Evolutionary conservation across 2,888 invertebrate genomes (phyloP).

Genomic region (Perizoma affinitatum): DNA sequence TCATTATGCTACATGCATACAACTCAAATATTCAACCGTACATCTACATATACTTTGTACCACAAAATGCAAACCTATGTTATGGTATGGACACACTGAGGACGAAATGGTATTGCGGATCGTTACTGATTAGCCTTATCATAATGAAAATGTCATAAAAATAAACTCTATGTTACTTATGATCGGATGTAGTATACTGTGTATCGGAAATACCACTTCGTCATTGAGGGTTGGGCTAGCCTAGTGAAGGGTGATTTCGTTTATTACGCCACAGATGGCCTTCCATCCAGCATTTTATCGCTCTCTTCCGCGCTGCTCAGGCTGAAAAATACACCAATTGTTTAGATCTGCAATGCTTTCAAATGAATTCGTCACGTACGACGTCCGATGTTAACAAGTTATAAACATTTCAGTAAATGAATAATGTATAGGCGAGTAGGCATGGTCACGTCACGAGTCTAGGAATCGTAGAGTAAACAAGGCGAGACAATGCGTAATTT

Average conservation of each 20-base stretch:
- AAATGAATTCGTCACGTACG: slow-evolving; percentile 24
- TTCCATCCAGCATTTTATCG: slow-evolving; percentile 89
- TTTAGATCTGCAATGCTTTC: background rate
- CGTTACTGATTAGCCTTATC: slow-evolving; percentile 39
- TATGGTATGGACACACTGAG: slow-evolving; percentile 63
- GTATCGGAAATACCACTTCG: slow-evolving; percentile 53
- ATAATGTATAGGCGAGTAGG: slow-evolving; percentile 20
- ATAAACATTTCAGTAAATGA: slow-evolving; percentile 11
- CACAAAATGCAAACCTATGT: slow-evolving; percentile 68
- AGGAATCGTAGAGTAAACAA: slow-evolving; percentile 53
- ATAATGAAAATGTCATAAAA: slow-evolving; percentile 56
- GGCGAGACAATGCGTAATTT: slow-evolving; percentile 54
- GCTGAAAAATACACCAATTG: slow-evolving; percentile 64
- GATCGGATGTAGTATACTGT: slow-evolving; percentile 41
- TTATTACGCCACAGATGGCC: slow-evolving; percentile 87
- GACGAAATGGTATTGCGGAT: slow-evolving; percentile 52
- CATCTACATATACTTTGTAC: slow-evolving; percentile 72
- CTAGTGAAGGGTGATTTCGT: slow-evolving; percentile 48
- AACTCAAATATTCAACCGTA: slow-evolving; percentile 45
- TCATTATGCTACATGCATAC: slow-evolving; percentile 37
- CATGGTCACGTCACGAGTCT: slow-evolving; percentile 32
- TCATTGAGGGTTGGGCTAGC: slow-evolving; percentile 56
- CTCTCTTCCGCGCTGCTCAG: slow-evolving; percentile 89
- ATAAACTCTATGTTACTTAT: slow-evolving; percentile 64
- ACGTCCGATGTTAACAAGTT: slow-evolving; percentile 18